A percentile compares a stretch with the other conserved stretches of the same genome.
Conservation (phyloP, 2,888 invertebrate species). For the Eupithecia exiguata region DNA sequence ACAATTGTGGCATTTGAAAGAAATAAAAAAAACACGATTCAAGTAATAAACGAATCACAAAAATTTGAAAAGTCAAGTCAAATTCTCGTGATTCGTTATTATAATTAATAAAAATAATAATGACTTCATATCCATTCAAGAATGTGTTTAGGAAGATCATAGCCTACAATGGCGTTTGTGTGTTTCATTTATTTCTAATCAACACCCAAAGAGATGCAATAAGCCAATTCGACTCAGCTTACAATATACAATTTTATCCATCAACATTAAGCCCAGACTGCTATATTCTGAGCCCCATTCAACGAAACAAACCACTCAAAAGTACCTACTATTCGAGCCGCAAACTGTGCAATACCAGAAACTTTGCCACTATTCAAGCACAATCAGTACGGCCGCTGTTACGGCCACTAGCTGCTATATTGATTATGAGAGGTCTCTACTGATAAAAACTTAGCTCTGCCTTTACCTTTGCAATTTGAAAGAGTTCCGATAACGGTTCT, state of each 20-base stretch:
- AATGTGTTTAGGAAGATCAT: no score
- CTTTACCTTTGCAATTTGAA: slow-evolving; percentile 46
- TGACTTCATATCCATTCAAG: no score
- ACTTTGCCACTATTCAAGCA: slow-evolving; percentile 32
- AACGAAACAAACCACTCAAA: slow-evolving; percentile 10
- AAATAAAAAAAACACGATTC: no score
- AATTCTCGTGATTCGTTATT: no score
- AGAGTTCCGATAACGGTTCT: slow-evolving; percentile 55
- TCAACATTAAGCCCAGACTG: neutral
- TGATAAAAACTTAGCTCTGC: slow-evolving; percentile 70
- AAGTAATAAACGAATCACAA: no score
- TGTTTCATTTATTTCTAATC: neutral
- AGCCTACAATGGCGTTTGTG: neutral
- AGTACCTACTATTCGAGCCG: slow-evolving; percentile 4
- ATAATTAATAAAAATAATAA: no score
- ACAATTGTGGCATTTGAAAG: no score
- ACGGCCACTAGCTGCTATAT: slow-evolving; percentile 32
- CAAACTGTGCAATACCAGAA: slow-evolving; percentile 23
- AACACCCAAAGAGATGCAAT: neutral
- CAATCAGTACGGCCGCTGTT: neutral
- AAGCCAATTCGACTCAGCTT: neutral
- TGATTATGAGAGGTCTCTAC: slow-evolving; percentile 56
- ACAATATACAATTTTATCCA: neutral
- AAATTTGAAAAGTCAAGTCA: no score
- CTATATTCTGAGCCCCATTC: slow-evolving; percentile 13